Percentiles rank a stretch among this genome's conserved stretches.
Conservation (phyloP, 2,113 vertebrate genomes). For the Hiodon alosoides region DNA sequence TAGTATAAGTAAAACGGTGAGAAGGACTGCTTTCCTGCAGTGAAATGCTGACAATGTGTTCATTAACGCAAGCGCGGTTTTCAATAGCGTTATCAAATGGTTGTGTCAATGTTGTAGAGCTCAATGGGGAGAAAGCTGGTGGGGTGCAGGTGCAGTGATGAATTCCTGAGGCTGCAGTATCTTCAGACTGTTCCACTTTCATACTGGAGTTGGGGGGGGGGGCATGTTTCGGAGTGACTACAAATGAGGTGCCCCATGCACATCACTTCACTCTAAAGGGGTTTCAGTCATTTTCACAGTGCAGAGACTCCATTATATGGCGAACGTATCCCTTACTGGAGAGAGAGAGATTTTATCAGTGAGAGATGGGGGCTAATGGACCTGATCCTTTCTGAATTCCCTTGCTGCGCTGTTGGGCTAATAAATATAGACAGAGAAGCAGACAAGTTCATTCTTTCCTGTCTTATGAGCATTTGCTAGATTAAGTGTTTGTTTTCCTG, state of each 20-base stretch:
- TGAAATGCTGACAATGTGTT: no score
- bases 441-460: conserved; percentile 14
- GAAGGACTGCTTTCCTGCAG: no score
- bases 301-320: conserved; percentile 12
- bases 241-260: not conserved
- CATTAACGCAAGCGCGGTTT: no score
- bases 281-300: conserved; percentile 5
- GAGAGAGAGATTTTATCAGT: not conserved
- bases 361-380: conserved; percentile 12
- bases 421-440: conserved; percentile 5
- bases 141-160: no score
- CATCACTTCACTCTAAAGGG: not conserved
- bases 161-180: no score
- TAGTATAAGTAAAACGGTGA: no score
- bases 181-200: no score
- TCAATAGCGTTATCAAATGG: no score
- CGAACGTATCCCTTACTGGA: conserved; percentile 8
- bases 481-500: conserved; percentile 21
- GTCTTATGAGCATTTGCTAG: conserved; percentile 35
- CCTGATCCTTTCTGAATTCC: not conserved
- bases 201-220: not conserved
- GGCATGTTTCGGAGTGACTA: not conserved
- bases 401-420: not conserved
- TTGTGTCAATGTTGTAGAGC: no score
- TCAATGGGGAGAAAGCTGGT: no score